Evolutionary conservation across 92 coral and sea anemone species (phyloP).

Genomic region (Palythoa heliodiscus): DNA sequence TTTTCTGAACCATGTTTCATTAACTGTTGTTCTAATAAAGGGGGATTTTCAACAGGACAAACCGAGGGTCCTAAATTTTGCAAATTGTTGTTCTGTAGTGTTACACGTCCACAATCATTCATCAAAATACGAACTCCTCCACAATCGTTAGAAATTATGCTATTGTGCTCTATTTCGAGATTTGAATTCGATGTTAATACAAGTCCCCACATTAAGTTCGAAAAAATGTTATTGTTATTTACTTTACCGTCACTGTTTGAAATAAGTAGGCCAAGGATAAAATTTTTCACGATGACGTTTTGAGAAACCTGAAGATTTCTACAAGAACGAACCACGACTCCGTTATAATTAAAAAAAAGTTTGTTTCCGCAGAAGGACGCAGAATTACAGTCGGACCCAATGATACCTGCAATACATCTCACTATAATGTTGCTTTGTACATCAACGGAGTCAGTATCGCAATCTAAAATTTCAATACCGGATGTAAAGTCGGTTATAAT

Average conservation of each 20-base stretch:
- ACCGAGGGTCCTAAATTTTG: slow-evolving; percentile 1
- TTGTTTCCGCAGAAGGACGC: neutral
- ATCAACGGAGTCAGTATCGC: neutral
- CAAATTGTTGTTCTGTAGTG: slow-evolving; percentile 4
- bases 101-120: slow-evolving; percentile 23
- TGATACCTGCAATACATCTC: neutral
- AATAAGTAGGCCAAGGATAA: neutral
- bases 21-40: neutral
- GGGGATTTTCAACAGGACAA: neutral
- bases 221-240: neutral
- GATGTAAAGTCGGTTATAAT: neutral
- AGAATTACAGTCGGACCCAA: neutral
- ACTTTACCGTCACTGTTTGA: neutral
- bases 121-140: slow-evolving; percentile 26
- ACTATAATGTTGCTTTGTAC: neutral
- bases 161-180: neutral
- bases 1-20: neutral
- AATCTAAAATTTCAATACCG: neutral
- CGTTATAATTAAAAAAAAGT: neutral
- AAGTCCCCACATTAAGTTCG: slow-evolving; percentile 33
- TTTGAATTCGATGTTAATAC: neutral
- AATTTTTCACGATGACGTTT: neutral
- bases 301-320: neutral
- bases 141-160: neutral
- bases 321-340: neutral